phyloP scores from a whole-genome alignment of 1,140 invertebrate genomes.

The Tetramorium alpestre region DNA sequence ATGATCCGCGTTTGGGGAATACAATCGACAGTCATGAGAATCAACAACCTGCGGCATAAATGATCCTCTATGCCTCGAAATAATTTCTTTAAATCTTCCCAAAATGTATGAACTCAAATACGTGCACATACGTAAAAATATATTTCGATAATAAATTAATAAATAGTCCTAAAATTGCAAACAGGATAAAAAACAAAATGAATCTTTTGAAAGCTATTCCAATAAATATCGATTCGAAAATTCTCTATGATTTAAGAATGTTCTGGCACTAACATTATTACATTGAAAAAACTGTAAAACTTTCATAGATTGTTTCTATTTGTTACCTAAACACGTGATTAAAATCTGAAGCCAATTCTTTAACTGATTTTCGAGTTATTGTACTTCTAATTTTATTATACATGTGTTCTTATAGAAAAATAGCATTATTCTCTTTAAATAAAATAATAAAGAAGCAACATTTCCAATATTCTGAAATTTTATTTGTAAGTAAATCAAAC shows the following conservation, averaged over 20 bases:
- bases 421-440: too few relatives aligned
- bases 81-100: not conserved
- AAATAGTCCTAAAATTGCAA: not conserved
- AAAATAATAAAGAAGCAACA: too few relatives aligned
- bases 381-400: too few relatives aligned
- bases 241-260: not conserved
- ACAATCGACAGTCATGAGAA: not conserved
- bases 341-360: too few relatives aligned
- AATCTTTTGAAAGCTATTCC: not conserved
- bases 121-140: not conserved
- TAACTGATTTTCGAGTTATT: too few relatives aligned
- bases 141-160: not conserved
- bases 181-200: not conserved
- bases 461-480: too few relatives aligned
- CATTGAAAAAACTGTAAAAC: too few relatives aligned
- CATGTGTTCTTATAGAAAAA: too few relatives aligned
- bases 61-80: not conserved
- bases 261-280: too few relatives aligned
- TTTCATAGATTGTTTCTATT: too few relatives aligned
- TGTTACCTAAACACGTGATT: too few relatives aligned
- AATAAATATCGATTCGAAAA: slow-evolving; percentile 6
- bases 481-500: too few relatives aligned
- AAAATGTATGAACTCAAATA: not conserved
- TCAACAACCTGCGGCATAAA: not conserved
- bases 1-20: slow-evolving; percentile 30